phyloP scores from a whole-genome alignment of 2,797 vertebrate genomes.

The Cynodonichthys magdalenae region DNA sequence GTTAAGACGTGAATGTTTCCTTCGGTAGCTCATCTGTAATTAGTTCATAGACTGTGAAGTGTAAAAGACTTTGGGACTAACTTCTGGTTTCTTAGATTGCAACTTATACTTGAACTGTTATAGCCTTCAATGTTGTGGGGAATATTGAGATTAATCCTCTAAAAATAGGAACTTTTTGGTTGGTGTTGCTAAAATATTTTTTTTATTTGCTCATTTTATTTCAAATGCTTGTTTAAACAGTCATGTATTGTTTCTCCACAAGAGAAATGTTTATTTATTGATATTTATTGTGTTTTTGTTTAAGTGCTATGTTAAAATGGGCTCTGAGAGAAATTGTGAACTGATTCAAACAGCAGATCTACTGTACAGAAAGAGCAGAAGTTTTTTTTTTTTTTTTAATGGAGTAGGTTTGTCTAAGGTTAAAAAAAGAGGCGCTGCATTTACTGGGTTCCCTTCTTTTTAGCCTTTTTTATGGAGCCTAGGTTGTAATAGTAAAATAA shows the following conservation, averaged over 20 bases:
- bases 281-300: conserved; percentile 74
- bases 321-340: conserved; percentile 36
- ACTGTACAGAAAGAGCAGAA: conserved; percentile 56
- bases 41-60: conserved; percentile 78
- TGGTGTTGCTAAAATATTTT: conserved; percentile 62
- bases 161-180: conserved; percentile 64
- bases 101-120: conserved; percentile 79
- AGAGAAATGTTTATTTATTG: conserved; percentile 77
- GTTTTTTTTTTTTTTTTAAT: conserved; percentile 22
- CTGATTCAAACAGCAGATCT: conserved; percentile 52
- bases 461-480: conserved; percentile 5
- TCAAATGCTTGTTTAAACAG: conserved; percentile 43
- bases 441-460: conserved; percentile 43
- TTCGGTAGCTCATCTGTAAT: conserved; percentile 75
- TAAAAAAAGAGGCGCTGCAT: conserved; percentile 30
- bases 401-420: conserved; percentile 13
- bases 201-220: conserved; percentile 30
- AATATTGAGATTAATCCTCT: conserved; percentile 76
- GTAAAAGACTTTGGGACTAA: conserved; percentile 60
- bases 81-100: conserved; percentile 63
- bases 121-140: conserved; percentile 66
- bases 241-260: conserved; percentile 48
- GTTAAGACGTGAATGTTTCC: conserved; percentile 70
- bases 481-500: conserved; percentile 21
- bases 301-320: conserved; percentile 30